phyloP scores from a whole-genome alignment of 2,113 vertebrate species.

The Heptranchias perlo region DNA sequence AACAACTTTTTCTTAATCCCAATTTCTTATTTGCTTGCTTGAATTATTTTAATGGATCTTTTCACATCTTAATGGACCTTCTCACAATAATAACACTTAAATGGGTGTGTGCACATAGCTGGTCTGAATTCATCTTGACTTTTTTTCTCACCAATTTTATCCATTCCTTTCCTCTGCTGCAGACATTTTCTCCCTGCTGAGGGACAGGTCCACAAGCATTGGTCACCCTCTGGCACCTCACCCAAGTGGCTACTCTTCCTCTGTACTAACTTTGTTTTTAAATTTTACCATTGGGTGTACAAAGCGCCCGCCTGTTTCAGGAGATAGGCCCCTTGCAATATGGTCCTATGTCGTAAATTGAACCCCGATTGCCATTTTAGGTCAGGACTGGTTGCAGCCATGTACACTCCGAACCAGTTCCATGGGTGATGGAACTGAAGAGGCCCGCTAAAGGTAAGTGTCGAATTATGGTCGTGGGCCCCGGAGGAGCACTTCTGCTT shows the following conservation, averaged over 20 bases:
- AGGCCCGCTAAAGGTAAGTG: not conserved
- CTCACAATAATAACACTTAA: too few species aligned
- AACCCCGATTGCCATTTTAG: not conserved
- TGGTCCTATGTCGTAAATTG: not conserved
- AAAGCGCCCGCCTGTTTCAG: not conserved
- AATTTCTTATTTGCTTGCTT: not conserved
- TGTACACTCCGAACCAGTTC: not conserved
- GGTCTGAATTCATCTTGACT: too few species aligned
- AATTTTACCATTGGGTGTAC: not conserved
- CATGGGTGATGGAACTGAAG: not conserved
- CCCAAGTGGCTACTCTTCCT: too few species aligned
- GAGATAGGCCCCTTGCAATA: not conserved
- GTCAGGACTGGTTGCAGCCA: not conserved
- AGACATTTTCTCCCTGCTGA: too few species aligned
- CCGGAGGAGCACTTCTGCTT: not conserved
- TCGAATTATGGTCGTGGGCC: not conserved
- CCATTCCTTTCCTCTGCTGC: too few species aligned
- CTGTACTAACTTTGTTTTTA: too few species aligned
- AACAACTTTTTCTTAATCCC: not conserved
- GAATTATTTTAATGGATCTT: not conserved
- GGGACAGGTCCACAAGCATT: too few species aligned
- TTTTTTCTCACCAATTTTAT: not conserved
- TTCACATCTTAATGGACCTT: not conserved
- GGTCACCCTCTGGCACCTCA: too few species aligned
- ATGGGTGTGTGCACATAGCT: too few species aligned